Evolutionary conservation across 2,888 invertebrate species (phyloP), one percentile per base, ranked within the genome.

Genomic region (Prostheceraeus crozeri): DNA sequence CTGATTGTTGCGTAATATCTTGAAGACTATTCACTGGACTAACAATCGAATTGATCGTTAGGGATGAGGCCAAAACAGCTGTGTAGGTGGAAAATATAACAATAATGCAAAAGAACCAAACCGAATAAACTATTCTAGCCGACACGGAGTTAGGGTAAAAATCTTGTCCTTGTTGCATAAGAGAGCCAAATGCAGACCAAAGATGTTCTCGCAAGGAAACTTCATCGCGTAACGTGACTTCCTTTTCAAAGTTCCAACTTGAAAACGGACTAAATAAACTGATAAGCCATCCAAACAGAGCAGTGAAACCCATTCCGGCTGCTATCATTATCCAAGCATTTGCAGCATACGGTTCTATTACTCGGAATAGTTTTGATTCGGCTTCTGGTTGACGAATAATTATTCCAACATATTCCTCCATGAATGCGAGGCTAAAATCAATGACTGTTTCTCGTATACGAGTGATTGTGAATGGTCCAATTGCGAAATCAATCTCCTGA

Each of bases 321-420:
- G 54, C 62, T 3, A 68, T 63, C 25, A 65, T 63, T 1, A 62
- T 54, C 70, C 70, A 70, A 16, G 67, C 67, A 8, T 21, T 21
- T 0, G 61, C 61, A 23, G 63, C 57, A 35, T 69, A 67, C 0
- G 70, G 69, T 1, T 23, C 27, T 14, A 61, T 31, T 11, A 62
- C 40, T 61, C 62, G 62, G 52, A 67, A 68, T 45, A 69, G 62
- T 14, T 66, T 66, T 19, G 62, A 63, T 4, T 30, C 36, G 21
- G 66, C 62, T 35, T 65, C 52, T 25, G 67, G 63, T 33, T 62
- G 63, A 25, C 61, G 64, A 21, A 69, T 68, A 2, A 70, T 48
- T 10, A 70, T 68, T 1, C 68, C 68, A 4, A 62, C 59, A 1
- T 69, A 69, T 46, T 70, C 70, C 40, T 67, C 66, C 59, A 65